These are phyloP conservation scores for Hypolimnas misippus DNA, from an alignment of 2,888 invertebrate species.

Conservation along the genomic window DNA sequence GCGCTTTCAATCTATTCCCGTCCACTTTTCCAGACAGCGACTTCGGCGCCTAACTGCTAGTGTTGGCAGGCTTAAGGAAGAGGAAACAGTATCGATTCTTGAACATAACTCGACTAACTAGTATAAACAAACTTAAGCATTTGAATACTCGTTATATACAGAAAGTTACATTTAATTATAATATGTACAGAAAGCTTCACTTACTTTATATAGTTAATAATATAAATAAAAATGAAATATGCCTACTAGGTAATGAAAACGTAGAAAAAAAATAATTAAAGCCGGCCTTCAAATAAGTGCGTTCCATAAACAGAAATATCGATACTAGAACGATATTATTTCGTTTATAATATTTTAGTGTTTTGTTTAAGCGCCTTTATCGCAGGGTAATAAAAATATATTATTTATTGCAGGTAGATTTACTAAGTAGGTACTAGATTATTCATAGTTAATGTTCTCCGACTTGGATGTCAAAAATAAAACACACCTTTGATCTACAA, in stretches of 20 bases:
- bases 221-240: no score
- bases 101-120: slow-evolving; percentile 1
- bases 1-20: slow-evolving; percentile 45
- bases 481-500: slow-evolving; percentile 44
- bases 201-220: no score
- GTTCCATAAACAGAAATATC: no score
- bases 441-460: slow-evolving; percentile 38
- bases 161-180: not conserved
- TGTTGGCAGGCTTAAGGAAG: slow-evolving; percentile 15
- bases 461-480: slow-evolving; percentile 46
- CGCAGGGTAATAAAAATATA: not conserved
- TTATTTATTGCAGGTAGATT: not conserved
- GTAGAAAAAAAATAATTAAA: no score
- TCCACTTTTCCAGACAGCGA: slow-evolving; percentile 49
- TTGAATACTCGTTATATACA: slow-evolving; percentile 1
- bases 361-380: not conserved
- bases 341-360: no score
- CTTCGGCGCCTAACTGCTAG: slow-evolving; percentile 42
- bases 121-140: slow-evolving; percentile 1
- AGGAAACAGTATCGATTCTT: not conserved
- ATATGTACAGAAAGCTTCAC: no score
- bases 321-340: no score
- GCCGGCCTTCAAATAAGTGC: no score
- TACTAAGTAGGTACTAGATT: not conserved
- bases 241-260: no score